Evolutionary conservation across 2,113 vertebrate genomes (phyloP), one percentile per base, ranked within the genome.

Genomic region (Mus musculus): DNA sequence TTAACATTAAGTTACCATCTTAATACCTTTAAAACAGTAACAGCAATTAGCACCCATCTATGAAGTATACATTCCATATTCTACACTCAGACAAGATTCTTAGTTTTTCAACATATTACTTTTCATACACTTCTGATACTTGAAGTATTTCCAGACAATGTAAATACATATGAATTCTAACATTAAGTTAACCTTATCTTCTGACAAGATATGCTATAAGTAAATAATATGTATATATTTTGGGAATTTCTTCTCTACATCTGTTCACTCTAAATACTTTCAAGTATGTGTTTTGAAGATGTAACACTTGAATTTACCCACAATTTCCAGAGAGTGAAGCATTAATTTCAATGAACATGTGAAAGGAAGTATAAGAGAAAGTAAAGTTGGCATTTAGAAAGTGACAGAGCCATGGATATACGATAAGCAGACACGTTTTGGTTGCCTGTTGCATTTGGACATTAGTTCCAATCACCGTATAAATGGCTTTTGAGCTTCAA

Each of bases 11-110:
- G 33, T 46, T 84, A 90, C 59, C 42, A 54, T 84, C 26, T 88
- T 73, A 73, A 20, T 17, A 75, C 26, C 13, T 92, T 93, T 76
- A 75, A 80, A 91, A 46, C 56, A 77, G 71, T 65, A 95, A 91
- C 5, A 20, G 33, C 26, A 80, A 85, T 69, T 36, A 88, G 8
- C 14, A 89, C n/a, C 91, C 89, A 92, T 84, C 22, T 54, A 80
- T 5, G 6, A 97, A 63, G 86, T 61, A 30, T 46, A 17, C 14
- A 88, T 92, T 93, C 88, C 33, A 76, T 77, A 72, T 85, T 85
- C 13, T 75, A 22, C 52, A 56, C 42, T 86, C 59, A 76, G 36
- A 69, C 22, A 78, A 89, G 72, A 19, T 93, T 56, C n/a, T 88
- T 94, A 87, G 24, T 13, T 77, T 3, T 49, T 95, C 39, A 92